These are phyloP conservation scores for Oxygymnocypris stewartii DNA, from an alignment of 2,113 vertebrate species.

Conservation along the genomic window DNA sequence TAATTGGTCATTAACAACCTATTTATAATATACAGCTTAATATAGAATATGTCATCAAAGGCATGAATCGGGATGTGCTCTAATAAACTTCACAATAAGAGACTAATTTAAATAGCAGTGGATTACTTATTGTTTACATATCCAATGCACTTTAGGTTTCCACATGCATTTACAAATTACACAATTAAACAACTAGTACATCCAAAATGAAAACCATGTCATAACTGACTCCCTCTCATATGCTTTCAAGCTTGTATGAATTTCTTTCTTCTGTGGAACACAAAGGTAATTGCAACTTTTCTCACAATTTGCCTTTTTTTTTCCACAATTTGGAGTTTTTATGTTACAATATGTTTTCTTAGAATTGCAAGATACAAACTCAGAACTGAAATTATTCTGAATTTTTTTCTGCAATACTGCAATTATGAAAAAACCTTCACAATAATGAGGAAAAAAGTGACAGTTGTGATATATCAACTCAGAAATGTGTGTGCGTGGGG, in stretches of 20 bases:
- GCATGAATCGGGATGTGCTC: neutral
- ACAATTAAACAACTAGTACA: neutral
- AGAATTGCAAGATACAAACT: neutral
- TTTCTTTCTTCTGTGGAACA: neutral
- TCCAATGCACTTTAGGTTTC: neutral
- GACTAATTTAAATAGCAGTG: neutral
- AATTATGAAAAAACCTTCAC: too few relatives aligned
- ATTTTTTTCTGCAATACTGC: too few relatives aligned
- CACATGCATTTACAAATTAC: neutral
- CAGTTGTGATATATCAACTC: too few relatives aligned
- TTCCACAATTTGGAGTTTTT: neutral
- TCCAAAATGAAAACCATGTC: neutral
- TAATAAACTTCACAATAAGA: neutral
- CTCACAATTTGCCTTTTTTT: too few relatives aligned
- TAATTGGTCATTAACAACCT: neutral
- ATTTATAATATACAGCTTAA: conserved; percentile 17
- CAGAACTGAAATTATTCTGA: neutral
- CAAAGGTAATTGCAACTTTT: neutral
- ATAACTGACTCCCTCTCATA: neutral
- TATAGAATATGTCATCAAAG: neutral
- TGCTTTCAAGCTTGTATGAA: neutral
- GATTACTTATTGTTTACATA: conserved; percentile 5
- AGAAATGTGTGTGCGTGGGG: too few relatives aligned
- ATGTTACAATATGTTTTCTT: neutral
- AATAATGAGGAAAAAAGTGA: too few relatives aligned